Conservation (phyloP, 2,113 vertebrate genomes). For the Spilogale gracilis region DNA sequence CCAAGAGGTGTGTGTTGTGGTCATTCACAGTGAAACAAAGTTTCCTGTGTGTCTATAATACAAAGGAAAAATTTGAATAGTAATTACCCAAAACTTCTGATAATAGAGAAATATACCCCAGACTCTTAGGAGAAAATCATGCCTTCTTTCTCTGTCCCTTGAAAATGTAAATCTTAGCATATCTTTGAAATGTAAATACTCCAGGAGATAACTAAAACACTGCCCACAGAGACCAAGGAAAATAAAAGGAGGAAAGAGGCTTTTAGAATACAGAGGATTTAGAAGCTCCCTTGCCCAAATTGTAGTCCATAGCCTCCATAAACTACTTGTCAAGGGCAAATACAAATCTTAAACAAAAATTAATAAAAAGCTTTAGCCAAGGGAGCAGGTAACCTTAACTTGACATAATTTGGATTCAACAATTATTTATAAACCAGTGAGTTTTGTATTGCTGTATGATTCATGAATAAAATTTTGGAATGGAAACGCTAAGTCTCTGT, state of each 20-base stretch:
- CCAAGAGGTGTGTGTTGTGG: not conserved
- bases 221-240: not conserved
- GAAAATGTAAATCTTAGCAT: not conserved
- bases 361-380: not conserved
- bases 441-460: not conserved
- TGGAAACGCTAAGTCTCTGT: not conserved
- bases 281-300: not conserved
- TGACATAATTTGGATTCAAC: not conserved
- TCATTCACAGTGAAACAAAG: not conserved
- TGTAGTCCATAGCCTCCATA: not conserved
- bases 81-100: not conserved
- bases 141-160: not conserved
- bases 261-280: not conserved
- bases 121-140: not conserved
- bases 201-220: not conserved
- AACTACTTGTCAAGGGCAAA: not conserved
- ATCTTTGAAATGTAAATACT: not conserved
- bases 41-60: not conserved
- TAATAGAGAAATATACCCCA: not conserved
- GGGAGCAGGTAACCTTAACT: not conserved
- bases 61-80: not conserved
- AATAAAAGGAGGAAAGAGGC: not conserved
- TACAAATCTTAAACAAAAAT: slow-evolving; percentile 34
- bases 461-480: not conserved
- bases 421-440: not conserved